Percentiles rank a stretch among this genome's conserved stretches.
These are phyloP conservation scores for Champsocephalus gunnari DNA, from an alignment of 2,797 vertebrate genomes.

Conservation along the genomic window DNA sequence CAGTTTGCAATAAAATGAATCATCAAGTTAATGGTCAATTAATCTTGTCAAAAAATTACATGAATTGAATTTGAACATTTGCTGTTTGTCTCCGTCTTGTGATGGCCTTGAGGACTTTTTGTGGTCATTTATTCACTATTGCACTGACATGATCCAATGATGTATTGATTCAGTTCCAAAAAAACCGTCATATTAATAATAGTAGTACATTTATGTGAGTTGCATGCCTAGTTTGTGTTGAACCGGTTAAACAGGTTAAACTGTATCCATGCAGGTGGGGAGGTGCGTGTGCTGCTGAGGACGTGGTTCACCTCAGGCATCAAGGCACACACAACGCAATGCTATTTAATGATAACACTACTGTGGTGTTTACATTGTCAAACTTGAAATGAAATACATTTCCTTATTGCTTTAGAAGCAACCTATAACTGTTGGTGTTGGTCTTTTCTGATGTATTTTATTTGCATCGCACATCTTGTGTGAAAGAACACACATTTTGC, in stretches of 20 bases:
- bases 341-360: neutral
- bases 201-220: neutral
- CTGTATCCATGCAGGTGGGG: neutral
- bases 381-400: neutral
- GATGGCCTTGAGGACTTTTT: neutral
- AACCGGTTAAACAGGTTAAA: neutral
- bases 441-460: neutral
- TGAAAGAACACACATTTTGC: neutral
- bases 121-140: neutral
- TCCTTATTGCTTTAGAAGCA: neutral
- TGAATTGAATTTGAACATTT: neutral
- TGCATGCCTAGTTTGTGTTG: neutral
- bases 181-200: neutral
- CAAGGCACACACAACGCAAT: neutral
- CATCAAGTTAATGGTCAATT: neutral
- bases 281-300: neutral
- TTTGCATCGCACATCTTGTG: neutral
- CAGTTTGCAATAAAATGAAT: neutral
- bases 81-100: neutral
- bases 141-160: neutral
- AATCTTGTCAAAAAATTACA: neutral
- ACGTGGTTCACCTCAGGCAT: slow-evolving; percentile 7
- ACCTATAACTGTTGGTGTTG: neutral
- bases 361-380: neutral
- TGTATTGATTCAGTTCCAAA: neutral